Percentiles rank a stretch among this genome's conserved stretches.
Conservation (phyloP, 2,888 invertebrate species). For the Thyatira batis region DNA sequence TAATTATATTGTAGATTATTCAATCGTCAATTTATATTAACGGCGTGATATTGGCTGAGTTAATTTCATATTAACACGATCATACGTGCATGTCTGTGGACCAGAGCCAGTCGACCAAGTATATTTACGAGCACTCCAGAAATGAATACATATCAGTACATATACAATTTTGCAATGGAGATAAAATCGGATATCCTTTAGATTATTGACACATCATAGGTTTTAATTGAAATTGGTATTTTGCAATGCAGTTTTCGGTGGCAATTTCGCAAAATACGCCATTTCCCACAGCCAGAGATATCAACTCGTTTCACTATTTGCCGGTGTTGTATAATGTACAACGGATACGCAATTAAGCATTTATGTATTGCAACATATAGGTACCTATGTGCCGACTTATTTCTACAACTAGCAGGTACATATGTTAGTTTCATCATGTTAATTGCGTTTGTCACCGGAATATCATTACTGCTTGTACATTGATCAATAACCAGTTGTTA, state of each 20-base stretch:
- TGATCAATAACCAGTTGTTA: not conserved
- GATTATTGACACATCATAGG: not conserved
- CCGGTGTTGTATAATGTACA: not conserved
- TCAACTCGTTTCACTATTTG: constrained; percentile 1
- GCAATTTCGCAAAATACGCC: not conserved
- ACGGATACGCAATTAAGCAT: constrained; percentile 4
- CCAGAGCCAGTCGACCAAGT: not conserved
- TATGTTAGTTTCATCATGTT: not conserved
- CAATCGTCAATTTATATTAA: constrained; percentile 43
- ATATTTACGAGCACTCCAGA: not conserved
- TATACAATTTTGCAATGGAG: too few species aligned
- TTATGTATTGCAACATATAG: constrained; percentile 2
- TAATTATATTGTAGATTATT: constrained; percentile 41
- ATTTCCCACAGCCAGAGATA: constrained; percentile 1
- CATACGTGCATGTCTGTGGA: not conserved
- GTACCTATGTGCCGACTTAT: not conserved
- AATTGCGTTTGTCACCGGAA: not conserved
- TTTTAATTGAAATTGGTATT: not conserved
- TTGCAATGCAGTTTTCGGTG: not conserved
- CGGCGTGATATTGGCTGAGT: constrained; percentile 30
- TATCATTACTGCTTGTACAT: not conserved
- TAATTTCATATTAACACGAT: constrained; percentile 18
- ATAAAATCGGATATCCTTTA: too few species aligned
- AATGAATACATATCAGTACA: too few species aligned
- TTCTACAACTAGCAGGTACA: not conserved